Evolutionary conservation across 2,797 vertebrate species (phyloP).

Genomic region (Lindbergichthys nudifrons): DNA sequence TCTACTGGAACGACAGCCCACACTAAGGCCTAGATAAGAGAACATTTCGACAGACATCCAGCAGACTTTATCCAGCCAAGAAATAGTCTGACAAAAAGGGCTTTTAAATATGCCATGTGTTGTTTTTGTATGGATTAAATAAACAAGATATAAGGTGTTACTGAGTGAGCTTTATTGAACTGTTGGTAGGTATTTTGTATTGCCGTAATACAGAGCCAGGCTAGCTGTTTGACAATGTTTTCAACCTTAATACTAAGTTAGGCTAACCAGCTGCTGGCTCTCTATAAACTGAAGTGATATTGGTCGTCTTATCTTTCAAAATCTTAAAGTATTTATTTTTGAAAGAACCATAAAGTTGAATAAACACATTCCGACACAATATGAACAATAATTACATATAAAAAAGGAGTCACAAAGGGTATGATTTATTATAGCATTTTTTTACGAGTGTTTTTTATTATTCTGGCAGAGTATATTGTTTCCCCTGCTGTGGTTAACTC

Average conservation of each 20-base stretch:
- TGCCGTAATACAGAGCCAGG: neutral
- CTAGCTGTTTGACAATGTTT: neutral
- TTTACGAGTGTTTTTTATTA: constrained; percentile 18
- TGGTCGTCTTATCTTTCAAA: neutral
- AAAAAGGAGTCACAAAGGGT: neutral
- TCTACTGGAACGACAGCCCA: neutral
- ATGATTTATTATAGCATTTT: neutral
- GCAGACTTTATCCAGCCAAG: neutral
- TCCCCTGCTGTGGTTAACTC: constrained; percentile 6
- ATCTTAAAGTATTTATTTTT: neutral
- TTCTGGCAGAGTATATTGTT: constrained; percentile 1
- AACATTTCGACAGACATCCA: neutral
- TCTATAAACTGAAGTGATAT: neutral
- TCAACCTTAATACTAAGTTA: constrained; percentile 6
- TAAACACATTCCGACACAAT: neutral
- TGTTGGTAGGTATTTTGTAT: neutral
- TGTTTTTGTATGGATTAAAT: neutral
- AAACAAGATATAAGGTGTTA: constrained; percentile 7
- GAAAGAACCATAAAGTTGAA: neutral
- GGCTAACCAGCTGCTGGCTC: neutral
- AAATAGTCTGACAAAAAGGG: neutral
- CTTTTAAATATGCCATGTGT: neutral
- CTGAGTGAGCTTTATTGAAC: neutral
- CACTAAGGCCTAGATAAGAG: neutral
- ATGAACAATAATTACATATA: neutral